A percentile compares a stretch with the other conserved stretches of the same genome.
Evolutionary conservation across 1,140 invertebrate species (phyloP).

Genomic region (Vanessa atalanta): DNA sequence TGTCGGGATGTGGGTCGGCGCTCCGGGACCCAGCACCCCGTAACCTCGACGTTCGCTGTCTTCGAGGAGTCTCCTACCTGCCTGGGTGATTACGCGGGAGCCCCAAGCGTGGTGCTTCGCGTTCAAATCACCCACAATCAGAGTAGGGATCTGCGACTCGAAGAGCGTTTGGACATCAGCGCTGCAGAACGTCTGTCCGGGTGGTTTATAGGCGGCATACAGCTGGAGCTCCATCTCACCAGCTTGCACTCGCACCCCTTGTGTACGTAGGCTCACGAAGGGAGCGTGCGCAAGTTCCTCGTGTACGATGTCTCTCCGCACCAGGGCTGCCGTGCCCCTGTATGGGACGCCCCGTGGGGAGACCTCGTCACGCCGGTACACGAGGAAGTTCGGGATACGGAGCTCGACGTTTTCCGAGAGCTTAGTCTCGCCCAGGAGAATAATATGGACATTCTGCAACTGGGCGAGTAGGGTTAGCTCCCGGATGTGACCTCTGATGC

Average conservation of each 20-base stretch:
- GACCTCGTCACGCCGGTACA: too few species aligned
- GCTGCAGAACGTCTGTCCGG: not conserved
- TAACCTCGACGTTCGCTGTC: too few species aligned
- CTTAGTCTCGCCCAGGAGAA: slow-evolving; percentile 28
- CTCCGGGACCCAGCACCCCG: too few species aligned
- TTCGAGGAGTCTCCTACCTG: not conserved
- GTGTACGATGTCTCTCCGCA: too few species aligned
- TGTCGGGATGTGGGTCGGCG: too few species aligned
- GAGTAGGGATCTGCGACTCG: not conserved
- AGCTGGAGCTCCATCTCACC: not conserved
- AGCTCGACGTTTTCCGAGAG: slow-evolving; percentile 13
- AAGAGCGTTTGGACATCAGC: not conserved
- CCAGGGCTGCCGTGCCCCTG: too few species aligned
- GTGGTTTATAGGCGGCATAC: slow-evolving; percentile 6
- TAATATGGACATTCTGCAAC: slow-evolving; percentile 7
- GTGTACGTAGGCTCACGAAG: too few species aligned
- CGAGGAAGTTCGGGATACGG: not conserved
- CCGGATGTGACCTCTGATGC: not conserved
- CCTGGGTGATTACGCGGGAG: not conserved
- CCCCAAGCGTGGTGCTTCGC: not conserved
- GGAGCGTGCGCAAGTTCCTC: too few species aligned
- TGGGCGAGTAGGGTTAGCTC: not conserved
- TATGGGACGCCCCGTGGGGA: too few species aligned
- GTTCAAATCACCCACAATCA: not conserved
- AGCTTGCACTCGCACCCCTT: not conserved